Evolutionary conservation across 2,888 invertebrate species (phyloP), one percentile per base, ranked within the genome.

Genomic region (Apotomis betuletana): DNA sequence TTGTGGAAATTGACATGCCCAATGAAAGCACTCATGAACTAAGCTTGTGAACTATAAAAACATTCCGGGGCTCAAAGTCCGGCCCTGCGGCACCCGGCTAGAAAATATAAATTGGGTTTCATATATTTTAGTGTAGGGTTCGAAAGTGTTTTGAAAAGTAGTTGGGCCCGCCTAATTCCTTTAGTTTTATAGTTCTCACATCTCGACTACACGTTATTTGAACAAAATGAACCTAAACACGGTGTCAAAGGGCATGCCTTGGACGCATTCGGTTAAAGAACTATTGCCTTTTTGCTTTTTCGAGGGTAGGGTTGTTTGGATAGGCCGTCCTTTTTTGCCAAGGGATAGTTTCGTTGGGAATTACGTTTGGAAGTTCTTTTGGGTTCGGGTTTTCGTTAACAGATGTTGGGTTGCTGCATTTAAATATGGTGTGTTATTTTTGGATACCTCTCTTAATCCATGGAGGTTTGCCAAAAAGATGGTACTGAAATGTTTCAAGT

Each of bases 51-150:
- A 61, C 41, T 52, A 38, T 41, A 55, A 57, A 62, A 69, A 62
- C 54, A 65, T 55, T 61, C 8, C 54, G 2, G 46, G 36, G 0
- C 54, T 5, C 61, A 51, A 60, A 85, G 61, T 85, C 75, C 88
- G 78, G 41, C 83, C 80, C 88, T 81, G 83, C 67, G 58, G 59
- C 74, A 82, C 80, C 81, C 81, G 78, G 82, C 79, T 81, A 80
- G 89, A 90, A 92, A 91, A 92, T 92, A 92, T 93, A 93, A 92
- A 92, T 92, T 90, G 91, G 88, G 87, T 88, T 90, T 90, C 91
- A 90, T 92, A 92, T 91, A 92, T 92, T 90, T 91, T 86, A 87
- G 87, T 83, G 81, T 79, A 75, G 77, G 84, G 84, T 82, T 84
- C 85, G 88, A 90, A 90, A 91, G 90, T 91, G 91, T 91, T 92